Conservation (phyloP, 1,140 invertebrate genomes). For the Sarcophaga bullata region DNA sequence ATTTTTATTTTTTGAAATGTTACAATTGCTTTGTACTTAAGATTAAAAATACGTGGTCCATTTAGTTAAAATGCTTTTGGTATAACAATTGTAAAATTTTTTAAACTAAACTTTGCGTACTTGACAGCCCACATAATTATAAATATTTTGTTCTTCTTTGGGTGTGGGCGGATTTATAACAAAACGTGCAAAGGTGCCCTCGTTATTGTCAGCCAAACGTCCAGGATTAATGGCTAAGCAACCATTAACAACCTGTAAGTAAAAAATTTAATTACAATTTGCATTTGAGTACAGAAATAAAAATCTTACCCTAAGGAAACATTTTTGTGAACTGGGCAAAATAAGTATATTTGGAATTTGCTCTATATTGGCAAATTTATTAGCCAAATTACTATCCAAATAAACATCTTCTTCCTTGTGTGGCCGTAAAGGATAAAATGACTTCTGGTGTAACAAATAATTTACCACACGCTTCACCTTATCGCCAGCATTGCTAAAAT, state of each 20-base stretch:
- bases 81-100: slow-evolving; percentile 16
- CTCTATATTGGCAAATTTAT: slow-evolving; percentile 74
- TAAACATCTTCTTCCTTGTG: slow-evolving; percentile 74
- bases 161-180: slow-evolving; percentile 55
- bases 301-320: slow-evolving; percentile 79
- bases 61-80: slow-evolving; percentile 9
- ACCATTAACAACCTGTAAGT: slow-evolving; percentile 75
- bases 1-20: slow-evolving; percentile 17
- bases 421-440: slow-evolving; percentile 85
- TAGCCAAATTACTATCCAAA: slow-evolving; percentile 75
- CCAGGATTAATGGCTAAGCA: slow-evolving; percentile 88
- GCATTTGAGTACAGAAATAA: neutral
- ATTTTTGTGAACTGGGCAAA: slow-evolving; percentile 83
- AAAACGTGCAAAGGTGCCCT: slow-evolving; percentile 72
- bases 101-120: slow-evolving; percentile 43
- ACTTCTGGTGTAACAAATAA: slow-evolving; percentile 81
- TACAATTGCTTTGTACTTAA: slow-evolving; percentile 4
- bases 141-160: slow-evolving; percentile 52
- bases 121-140: slow-evolving; percentile 60
- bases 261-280: neutral
- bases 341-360: slow-evolving; percentile 83
- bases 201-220: slow-evolving; percentile 76
- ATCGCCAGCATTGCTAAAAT: slow-evolving; percentile 67
- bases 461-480: slow-evolving; percentile 76
- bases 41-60: neutral